Evolutionary conservation across 2,888 invertebrate species (phyloP).

Genomic region (Strigamia transsilvanica): DNA sequence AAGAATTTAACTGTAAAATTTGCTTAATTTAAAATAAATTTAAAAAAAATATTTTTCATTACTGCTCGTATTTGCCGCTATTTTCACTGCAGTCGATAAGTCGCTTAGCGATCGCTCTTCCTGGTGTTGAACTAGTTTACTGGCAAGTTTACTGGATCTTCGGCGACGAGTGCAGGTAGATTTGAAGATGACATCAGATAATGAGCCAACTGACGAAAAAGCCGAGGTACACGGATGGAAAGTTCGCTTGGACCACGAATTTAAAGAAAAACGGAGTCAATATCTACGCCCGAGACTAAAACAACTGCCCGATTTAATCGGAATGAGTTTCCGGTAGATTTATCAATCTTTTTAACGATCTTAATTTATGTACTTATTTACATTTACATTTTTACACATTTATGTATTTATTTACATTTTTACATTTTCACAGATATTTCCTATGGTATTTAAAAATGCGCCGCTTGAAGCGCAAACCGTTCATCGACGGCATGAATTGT

Average conservation of each 20-base stretch:
- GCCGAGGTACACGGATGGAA: conserved; percentile 66
- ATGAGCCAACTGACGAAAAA: neutral
- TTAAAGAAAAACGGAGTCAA: conserved; percentile 77
- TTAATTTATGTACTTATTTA: conserved; percentile 56
- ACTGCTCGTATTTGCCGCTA: too few relatives aligned
- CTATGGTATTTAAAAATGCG: conserved; percentile 74
- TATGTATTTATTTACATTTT: conserved; percentile 62
- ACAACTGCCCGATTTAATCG: conserved; percentile 76
- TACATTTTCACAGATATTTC: conserved; percentile 69
- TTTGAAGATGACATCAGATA: neutral
- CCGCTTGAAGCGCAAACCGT: conserved; percentile 73
- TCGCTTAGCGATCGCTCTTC: too few relatives aligned
- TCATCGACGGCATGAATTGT: conserved; percentile 81
- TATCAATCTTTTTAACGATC: conserved; percentile 60
- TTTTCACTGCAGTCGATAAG: too few relatives aligned
- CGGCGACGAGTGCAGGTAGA: too few relatives aligned
- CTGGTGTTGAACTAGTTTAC: too few relatives aligned
- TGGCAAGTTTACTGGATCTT: too few relatives aligned
- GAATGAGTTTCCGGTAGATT: conserved; percentile 74
- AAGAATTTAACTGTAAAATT: too few relatives aligned
- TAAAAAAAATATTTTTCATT: too few relatives aligned
- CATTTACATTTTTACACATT: conserved; percentile 64
- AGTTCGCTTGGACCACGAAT: conserved; percentile 77
- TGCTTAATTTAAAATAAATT: too few relatives aligned
- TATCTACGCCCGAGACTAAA: conserved; percentile 72